Base-by-base conservation (phyloP, 2,113 vertebrate genomes). In the Peromyscus maniculatus region DNA sequence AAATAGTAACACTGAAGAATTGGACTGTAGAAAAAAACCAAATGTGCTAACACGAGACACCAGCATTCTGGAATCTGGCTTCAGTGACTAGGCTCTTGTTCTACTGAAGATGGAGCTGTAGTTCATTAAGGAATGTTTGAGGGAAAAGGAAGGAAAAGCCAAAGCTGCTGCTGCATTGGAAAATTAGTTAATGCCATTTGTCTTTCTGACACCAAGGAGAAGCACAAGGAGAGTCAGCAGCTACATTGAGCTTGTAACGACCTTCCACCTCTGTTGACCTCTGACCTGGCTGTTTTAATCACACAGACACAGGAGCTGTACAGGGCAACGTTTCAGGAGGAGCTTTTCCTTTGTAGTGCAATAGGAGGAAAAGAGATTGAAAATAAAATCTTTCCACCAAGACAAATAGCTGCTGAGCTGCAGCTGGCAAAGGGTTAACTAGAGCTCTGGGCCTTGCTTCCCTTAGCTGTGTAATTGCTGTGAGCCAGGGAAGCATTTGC, bases 151-250 rank as follows among this genome's bases (percentile, higher is more conserved):
- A 97, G 55, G 66, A 83, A 97, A 96, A 96, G 95, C 97, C 98
- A 98, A 96, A 94, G 96, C 97, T 88, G 95, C 67, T 93, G 86
- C 83, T 91, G 98, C 97, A 96, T 55, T 75, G 93, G 91, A 97
- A 92, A 97, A 96, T 97, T 96, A 95, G 96, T 82, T 95, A 97
- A 97, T 92, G 83, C 92, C 96, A 98, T 99, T 98, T 99, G 97
- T 99, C 98, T 98, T 99, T 78, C 10, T 98, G 98, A 98, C 98
- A 98, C 39, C 17, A 95, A 96, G 97, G 92, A 96, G 98, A 97
- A 88, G 96, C 97, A 83, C 95, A 95, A 93, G 79, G 98, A 49
- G 0, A 97, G 75, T 95, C 96, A 33, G 39, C 94, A 98, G 96
- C 92, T 79, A n/a, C 87, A 91, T 97, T 97, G 94, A 92, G 92